These are phyloP conservation scores for Homalodisca vitripennis DNA, from an alignment of 1,140 invertebrate genomes.

Conservation along the genomic window DNA sequence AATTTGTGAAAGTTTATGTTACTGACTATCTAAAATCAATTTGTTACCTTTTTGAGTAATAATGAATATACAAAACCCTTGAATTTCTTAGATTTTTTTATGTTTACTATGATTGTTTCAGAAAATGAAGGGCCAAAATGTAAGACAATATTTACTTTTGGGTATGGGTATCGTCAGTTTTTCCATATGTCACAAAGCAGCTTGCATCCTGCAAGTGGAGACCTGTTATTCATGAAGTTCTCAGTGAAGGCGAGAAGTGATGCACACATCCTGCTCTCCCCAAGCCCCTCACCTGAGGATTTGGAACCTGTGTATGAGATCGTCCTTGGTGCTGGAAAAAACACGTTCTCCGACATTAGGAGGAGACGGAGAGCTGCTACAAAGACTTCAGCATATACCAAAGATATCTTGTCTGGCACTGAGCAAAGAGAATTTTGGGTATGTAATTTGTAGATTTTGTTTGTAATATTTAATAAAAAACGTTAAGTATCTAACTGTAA, in stretches of 20 bases:
- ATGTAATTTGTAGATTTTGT: too few species aligned
- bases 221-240: neutral
- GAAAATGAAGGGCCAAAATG: neutral
- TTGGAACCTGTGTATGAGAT: constrained; percentile 59
- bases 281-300: constrained; percentile 45
- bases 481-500: too few species aligned
- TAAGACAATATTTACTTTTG: constrained; percentile 18
- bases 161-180: constrained; percentile 27
- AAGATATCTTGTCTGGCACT: constrained; percentile 52
- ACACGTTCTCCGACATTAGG: constrained; percentile 59
- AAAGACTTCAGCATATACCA: constrained; percentile 48
- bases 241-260: constrained; percentile 57
- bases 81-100: neutral
- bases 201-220: neutral
- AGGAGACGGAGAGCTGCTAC: constrained; percentile 52
- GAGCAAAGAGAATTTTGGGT: constrained; percentile 56
- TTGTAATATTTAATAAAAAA: too few species aligned
- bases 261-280: constrained; percentile 58
- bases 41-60: too few species aligned
- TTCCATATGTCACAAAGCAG: constrained; percentile 9
- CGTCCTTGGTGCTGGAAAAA: constrained; percentile 59
- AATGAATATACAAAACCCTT: too few species aligned
- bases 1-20: too few species aligned
- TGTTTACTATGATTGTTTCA: constrained; percentile 6
- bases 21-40: too few species aligned